These are phyloP conservation scores for Polylopha cassiicola DNA, from an alignment of 2,888 invertebrate genomes.

Conservation along the genomic window DNA sequence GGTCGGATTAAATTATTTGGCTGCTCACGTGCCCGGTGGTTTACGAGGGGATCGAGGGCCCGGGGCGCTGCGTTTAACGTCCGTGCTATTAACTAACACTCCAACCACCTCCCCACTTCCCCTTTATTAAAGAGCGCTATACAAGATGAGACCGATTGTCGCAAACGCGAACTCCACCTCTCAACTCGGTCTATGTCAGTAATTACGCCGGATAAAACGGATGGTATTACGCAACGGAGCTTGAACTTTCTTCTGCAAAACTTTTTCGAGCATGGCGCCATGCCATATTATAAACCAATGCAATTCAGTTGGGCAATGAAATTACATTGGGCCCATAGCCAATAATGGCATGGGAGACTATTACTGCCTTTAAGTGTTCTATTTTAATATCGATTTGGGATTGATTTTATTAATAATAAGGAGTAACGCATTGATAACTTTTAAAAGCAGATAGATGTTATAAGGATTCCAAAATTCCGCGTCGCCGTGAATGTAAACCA, in stretches of 20 bases:
- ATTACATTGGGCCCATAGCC: conserved; percentile 9
- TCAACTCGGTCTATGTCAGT: conserved; percentile 1
- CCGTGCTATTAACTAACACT: conserved; percentile 36
- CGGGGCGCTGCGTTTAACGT: conserved; percentile 33
- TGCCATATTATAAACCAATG: conserved; percentile 14
- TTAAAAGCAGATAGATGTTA: too few relatives aligned
- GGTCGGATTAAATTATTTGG: conserved; percentile 45
- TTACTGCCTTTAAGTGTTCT: too few relatives aligned
- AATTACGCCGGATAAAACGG: conserved; percentile 14
- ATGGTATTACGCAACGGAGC: conserved; percentile 3
- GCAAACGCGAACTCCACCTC: conserved; percentile 5
- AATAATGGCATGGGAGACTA: conserved; percentile 8
- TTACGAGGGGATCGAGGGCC: conserved; percentile 32
- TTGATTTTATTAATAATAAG: too few relatives aligned
- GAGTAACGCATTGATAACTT: too few relatives aligned
- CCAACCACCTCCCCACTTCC: conserved; percentile 22
- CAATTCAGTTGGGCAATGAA: conserved; percentile 9
- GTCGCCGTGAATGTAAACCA: too few relatives aligned
- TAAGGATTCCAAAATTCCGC: too few relatives aligned
- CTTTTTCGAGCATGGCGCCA: conserved; percentile 4
- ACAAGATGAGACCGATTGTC: conserved; percentile 25
- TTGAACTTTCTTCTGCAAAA: not conserved
- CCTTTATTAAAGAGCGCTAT: conserved; percentile 17
- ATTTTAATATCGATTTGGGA: too few relatives aligned
- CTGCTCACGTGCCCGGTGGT: conserved; percentile 39